Evolutionary conservation across 2,113 vertebrate species (phyloP).

Genomic region (Rhineura floridana): DNA sequence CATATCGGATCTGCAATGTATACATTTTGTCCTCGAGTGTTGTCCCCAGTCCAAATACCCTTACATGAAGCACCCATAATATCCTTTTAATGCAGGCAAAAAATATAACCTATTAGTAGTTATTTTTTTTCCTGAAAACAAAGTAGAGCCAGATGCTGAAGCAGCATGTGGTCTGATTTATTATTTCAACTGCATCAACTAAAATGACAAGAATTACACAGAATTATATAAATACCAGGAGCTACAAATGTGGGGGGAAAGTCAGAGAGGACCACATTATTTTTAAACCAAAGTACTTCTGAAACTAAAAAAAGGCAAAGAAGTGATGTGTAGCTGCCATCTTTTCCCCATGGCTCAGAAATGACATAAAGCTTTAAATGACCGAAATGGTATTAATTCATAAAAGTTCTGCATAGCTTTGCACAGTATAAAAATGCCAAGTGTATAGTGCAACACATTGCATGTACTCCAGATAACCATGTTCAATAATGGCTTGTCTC

Average conservation of each 20-base stretch:
- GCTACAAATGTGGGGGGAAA: constrained; percentile 29
- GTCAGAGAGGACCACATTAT: constrained; percentile 4
- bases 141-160: constrained; percentile 59
- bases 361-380: constrained; percentile 16
- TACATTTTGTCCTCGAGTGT: neutral
- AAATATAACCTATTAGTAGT: constrained; percentile 46
- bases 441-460: neutral
- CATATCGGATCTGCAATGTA: neutral
- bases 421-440: neutral
- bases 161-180: constrained; percentile 42
- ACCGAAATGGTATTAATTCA: neutral
- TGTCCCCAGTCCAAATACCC: neutral
- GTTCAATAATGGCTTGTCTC: neutral
- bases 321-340: constrained; percentile 10
- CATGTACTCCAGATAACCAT: neutral
- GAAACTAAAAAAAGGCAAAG: constrained; percentile 1
- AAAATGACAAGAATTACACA: constrained; percentile 50
- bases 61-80: neutral
- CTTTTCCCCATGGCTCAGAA: constrained; percentile 31
- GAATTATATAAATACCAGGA: constrained; percentile 26
- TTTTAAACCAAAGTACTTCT: no score
- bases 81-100: constrained; percentile 23
- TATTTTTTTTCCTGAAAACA: constrained; percentile 50
- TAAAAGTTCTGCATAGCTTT: neutral
- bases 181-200: constrained; percentile 48